Base-by-base conservation (phyloP, 1,140 invertebrate species). In the Procambarus clarkii region DNA sequence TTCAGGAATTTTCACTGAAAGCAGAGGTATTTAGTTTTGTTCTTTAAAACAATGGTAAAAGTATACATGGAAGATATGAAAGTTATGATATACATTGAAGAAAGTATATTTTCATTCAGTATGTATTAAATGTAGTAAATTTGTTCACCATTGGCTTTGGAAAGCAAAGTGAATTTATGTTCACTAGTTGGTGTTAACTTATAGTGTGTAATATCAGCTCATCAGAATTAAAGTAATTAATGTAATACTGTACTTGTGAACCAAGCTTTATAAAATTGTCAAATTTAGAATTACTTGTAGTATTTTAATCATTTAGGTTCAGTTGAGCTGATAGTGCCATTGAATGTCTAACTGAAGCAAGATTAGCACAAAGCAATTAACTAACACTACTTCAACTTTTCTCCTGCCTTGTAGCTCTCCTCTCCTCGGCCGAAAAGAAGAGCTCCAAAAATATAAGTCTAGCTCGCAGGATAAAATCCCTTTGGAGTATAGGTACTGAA, bases 371-470 rank as follows among this genome's bases (percentile, higher is more conserved):
- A 24, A 74, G 24, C 69, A 69, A 24, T 34, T 45, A 13, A 85
- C 58, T 79, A 78, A 64, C 89, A 60, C 79, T 48, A 58, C 50
- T 1, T 5, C 71, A 54, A 77, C 76, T 91, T 85, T 60, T 79
- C 45, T 86, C 89, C 83, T 79, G 24, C 8, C 71, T 24, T 46
- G 64, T 91, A 91, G 88, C 81, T 46, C 88, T 91, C 21, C 82
- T 91, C 82, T 86, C 88, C 45, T 79, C 88, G 69, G 74, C 88
- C 8, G 88, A 91, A 18, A 91, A 91, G 88, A 91, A 91, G 88
- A 91, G 88, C 60, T 85, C 82, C 82, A 91, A 91, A 91, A 91
- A 91, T 91, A 91, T 78, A 50, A 91, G 88, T 91, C 88, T 91
- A 78, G 82, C 76, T 60, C 88, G 88, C 82, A 91, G 82, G 83